Conservation (phyloP, 1,140 invertebrate genomes). For the Aphis gossypii region DNA sequence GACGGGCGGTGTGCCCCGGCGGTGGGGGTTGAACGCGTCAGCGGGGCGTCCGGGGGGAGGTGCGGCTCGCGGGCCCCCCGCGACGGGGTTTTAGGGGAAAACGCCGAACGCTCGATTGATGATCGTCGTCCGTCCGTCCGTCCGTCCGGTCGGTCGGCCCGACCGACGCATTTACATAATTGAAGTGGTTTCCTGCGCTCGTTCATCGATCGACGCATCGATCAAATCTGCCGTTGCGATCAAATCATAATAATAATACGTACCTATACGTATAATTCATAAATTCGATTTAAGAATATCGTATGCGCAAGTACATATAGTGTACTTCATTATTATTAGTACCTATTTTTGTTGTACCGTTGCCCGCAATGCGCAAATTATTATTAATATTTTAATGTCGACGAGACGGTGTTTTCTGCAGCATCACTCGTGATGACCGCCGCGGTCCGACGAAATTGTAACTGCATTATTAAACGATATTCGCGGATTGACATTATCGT, state of each 20-base stretch:
- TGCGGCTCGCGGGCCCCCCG: not conserved
- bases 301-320: not conserved
- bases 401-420: not conserved
- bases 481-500: no score
- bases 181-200: conserved; percentile 24
- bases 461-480: not conserved
- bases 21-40: not conserved
- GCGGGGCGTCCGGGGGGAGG: no score
- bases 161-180: conserved; percentile 49
- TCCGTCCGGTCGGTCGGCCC: not conserved
- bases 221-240: conserved; percentile 2
- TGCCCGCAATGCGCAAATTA: not conserved
- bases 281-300: not conserved
- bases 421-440: no score
- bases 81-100: not conserved
- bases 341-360: not conserved
- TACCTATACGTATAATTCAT: not conserved
- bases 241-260: not conserved
- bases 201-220: conserved; percentile 12
- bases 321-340: not conserved
- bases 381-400: not conserved
- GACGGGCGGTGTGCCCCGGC: not conserved
- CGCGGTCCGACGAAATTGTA: not conserved
- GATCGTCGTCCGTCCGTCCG: conserved; percentile 6
- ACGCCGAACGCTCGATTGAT: conserved; percentile 45